Percentiles rank a stretch among this genome's conserved stretches.
Conservation (phyloP, 2,113 vertebrate species). For the Triplophysa siluroides region DNA sequence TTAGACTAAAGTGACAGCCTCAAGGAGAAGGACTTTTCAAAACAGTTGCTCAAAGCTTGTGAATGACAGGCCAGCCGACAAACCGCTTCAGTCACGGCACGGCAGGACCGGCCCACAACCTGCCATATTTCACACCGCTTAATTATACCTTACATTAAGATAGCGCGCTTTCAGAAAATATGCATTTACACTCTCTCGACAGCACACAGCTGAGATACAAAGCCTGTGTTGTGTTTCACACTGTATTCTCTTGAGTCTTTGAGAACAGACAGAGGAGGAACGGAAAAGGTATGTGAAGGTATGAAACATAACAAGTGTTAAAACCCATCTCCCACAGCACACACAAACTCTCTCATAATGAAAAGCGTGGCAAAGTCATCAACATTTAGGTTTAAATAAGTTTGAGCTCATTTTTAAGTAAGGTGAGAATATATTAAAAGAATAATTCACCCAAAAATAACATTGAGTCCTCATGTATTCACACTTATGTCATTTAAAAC, state of each 20-base stretch:
- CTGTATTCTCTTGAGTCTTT: conserved; percentile 34
- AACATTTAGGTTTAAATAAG: conserved; percentile 10
- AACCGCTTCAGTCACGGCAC: conserved; percentile 53
- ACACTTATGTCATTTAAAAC: no score
- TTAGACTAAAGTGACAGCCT: conserved; percentile 61
- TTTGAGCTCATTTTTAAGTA: conserved; percentile 11
- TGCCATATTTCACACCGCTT: conserved; percentile 34
- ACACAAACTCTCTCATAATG: conserved; percentile 15
- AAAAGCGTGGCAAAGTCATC: conserved; percentile 10
- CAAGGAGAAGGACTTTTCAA: conserved; percentile 61
- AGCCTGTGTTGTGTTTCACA: conserved; percentile 24
- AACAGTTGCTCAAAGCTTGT: conserved; percentile 68
- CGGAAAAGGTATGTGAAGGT: conserved; percentile 6
- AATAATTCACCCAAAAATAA: no score
- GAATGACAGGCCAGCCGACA: conserved; percentile 51
- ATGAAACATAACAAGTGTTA: conserved; percentile 39
- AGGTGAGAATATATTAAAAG: no score
- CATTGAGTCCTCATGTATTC: no score
- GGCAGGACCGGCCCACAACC: conserved; percentile 18
- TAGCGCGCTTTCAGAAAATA: neutral
- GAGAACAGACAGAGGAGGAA: conserved; percentile 21
- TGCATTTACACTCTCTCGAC: neutral
- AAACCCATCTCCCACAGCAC: neutral
- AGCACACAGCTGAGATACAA: conserved; percentile 59
- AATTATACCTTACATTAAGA: conserved; percentile 41